Evolutionary conservation across 2,797 vertebrate genomes (phyloP).

Genomic region (Luscinia megarhynchos): DNA sequence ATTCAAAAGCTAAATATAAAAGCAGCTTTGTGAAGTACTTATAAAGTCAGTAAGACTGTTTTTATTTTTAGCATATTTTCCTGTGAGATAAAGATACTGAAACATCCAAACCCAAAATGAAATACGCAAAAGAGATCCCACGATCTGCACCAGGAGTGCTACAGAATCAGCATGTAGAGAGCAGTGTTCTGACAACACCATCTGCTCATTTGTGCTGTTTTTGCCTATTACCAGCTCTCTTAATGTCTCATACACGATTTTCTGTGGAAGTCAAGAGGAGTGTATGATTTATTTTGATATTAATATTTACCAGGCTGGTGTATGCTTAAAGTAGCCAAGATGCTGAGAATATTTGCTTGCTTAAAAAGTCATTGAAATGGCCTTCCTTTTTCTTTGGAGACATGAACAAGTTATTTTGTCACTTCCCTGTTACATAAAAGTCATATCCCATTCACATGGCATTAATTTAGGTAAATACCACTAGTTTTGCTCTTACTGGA

Average conservation of each 20-base stretch:
- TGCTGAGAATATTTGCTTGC: background rate
- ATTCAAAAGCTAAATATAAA: conserved; percentile 59
- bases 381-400: background rate
- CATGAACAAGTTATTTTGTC: background rate
- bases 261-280: conserved; percentile 37
- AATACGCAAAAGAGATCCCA: conserved; percentile 7
- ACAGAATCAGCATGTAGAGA: conserved; percentile 43
- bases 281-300: conserved; percentile 54
- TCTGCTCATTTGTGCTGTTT: conserved; percentile 56
- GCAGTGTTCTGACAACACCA: conserved; percentile 61
- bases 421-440: background rate
- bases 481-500: background rate
- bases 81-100: conserved; percentile 32
- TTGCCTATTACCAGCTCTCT: background rate
- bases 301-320: conserved; percentile 38
- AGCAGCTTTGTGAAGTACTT: conserved; percentile 47
- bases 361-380: background rate
- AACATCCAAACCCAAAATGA: conserved; percentile 4
- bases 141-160: background rate
- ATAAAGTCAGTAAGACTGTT: conserved; percentile 38
- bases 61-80: conserved; percentile 54
- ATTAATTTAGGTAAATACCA: background rate
- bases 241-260: conserved; percentile 45
- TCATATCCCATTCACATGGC: background rate
- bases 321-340: background rate